Evolutionary conservation across 2,888 invertebrate species (phyloP).

Genomic region (Agriopis aurantiaria): DNA sequence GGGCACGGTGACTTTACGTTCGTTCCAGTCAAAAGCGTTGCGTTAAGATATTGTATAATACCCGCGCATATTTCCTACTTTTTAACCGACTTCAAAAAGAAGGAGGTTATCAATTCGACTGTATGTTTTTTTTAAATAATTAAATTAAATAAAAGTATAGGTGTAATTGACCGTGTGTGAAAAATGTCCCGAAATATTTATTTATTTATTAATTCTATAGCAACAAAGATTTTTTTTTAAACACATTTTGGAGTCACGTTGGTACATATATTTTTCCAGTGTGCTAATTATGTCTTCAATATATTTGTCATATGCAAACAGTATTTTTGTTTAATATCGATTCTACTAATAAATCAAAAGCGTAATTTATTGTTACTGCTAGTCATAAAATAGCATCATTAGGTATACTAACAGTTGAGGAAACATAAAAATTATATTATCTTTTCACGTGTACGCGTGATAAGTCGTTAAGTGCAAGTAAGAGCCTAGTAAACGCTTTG

Average conservation of each 20-base stretch:
- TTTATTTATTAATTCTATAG: too few relatives aligned
- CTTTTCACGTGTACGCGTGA: slow-evolving; percentile 76
- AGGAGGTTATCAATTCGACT: too few relatives aligned
- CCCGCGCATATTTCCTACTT: too few relatives aligned
- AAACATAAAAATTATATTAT: slow-evolving; percentile 81
- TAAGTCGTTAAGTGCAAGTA: slow-evolving; percentile 62
- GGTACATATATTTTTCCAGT: not conserved
- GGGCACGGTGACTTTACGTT: too few relatives aligned
- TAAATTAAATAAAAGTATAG: too few relatives aligned
- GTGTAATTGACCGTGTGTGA: too few relatives aligned
- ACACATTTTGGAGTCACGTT: too few relatives aligned
- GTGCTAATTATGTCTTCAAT: slow-evolving; percentile 15
- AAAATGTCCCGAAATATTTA: too few relatives aligned
- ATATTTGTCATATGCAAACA: slow-evolving; percentile 32
- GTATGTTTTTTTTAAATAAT: too few relatives aligned
- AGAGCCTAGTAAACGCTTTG: slow-evolving; percentile 60
- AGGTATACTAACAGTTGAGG: slow-evolving; percentile 64
- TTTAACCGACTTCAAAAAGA: too few relatives aligned
- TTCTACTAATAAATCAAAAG: slow-evolving; percentile 73
- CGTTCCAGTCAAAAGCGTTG: too few relatives aligned
- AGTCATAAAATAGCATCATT: slow-evolving; percentile 72
- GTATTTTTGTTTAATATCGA: slow-evolving; percentile 44
- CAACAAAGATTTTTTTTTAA: not conserved
- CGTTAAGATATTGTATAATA: too few relatives aligned
- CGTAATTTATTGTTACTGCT: slow-evolving; percentile 76